Evolutionary conservation across 23 tunicate genomes (phyloP).

Genomic region (Trididemnum clinides): DNA sequence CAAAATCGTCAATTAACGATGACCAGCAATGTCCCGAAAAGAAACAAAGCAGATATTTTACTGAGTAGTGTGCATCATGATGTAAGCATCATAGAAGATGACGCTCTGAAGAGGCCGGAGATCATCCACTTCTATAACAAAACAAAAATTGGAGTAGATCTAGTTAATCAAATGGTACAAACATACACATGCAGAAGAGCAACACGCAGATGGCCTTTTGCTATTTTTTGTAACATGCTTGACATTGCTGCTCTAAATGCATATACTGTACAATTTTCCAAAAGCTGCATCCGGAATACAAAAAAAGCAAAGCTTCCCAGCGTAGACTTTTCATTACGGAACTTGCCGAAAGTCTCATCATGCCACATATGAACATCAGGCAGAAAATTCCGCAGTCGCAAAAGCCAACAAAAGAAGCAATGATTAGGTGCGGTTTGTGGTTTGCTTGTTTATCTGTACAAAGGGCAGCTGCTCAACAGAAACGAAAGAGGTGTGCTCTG

Average conservation of each 20-base stretch:
- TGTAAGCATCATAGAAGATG: constrained; percentile 5
- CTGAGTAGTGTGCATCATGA: constrained; percentile 21
- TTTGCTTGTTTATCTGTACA: not conserved
- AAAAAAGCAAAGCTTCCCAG: not conserved
- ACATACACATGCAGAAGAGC: constrained; percentile 28
- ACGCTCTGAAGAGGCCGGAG: constrained; percentile 20
- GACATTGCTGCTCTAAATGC: constrained; percentile 39
- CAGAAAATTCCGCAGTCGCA: constrained; percentile 13
- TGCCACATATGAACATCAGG: constrained; percentile 23
- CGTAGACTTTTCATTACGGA: constrained; percentile 18
- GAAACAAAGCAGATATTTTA: constrained; percentile 14
- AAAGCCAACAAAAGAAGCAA: constrained; percentile 23
- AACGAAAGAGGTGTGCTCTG: not conserved
- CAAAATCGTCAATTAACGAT: constrained; percentile 19
- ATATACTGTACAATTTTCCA: not conserved
- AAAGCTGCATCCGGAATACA: constrained; percentile 15
- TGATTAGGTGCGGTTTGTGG: constrained; percentile 3
- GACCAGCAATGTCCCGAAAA: constrained; percentile 22
- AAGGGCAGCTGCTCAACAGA: not conserved
- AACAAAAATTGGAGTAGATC: constrained; percentile 22
- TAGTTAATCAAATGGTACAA: constrained; percentile 38
- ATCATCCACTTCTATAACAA: constrained; percentile 22
- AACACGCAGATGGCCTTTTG: constrained; percentile 10
- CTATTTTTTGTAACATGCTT: constrained; percentile 1
- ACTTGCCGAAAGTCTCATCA: constrained; percentile 20